Base-by-base conservation (phyloP, 2,113 vertebrate genomes). In the Platycercus adscitus region DNA sequence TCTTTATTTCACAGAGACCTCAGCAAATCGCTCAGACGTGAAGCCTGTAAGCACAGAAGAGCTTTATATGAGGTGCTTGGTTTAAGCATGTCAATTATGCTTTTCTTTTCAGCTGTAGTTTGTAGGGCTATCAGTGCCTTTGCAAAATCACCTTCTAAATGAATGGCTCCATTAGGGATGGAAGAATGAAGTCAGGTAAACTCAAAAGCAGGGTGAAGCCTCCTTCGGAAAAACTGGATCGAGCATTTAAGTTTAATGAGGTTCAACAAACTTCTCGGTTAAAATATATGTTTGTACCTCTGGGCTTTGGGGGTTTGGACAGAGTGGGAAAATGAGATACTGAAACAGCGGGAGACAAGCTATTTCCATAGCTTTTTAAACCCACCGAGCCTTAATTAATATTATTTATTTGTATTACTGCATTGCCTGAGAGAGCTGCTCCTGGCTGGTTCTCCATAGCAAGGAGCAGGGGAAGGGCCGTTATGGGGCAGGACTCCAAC, bases 251-350 rank as follows among this genome's bases (percentile, higher is more conserved):
- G 86, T 96, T 86, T 92, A 96, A 97, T 96, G 96, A 97, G 96
- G 92, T 97, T 95, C 93, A 96, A 92, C 93, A 96, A 91, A 94
- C 82, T 96, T 88, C 96, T 92, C 61, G 43, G 90, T 95, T 96
- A 91, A 96, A 96, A 96, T 93, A 94, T 68, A 44, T 53, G 72
- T 94, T 94, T 86, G 82, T 58, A 88, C 88, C 72, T 90, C 52
- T 95, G 93, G 63, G 90, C 95, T 93, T 95, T 60, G 65, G 88
- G 68, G 92, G 14, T 89, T 95, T 97, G 95, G 89, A 65, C 83
- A 72, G 88, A 94, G 61, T 28, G 61, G 61, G 86, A 77, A 95
- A 96, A 92, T 89, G 86, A 95, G 92, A 61, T 53, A 87, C 65
- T 76, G 95, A 91, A 96, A 76, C 95, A 95, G 92, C 92, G 65